These are phyloP conservation scores for Ceratina japonica DNA, from an alignment of 1,140 invertebrate genomes.

Conservation along the genomic window DNA sequence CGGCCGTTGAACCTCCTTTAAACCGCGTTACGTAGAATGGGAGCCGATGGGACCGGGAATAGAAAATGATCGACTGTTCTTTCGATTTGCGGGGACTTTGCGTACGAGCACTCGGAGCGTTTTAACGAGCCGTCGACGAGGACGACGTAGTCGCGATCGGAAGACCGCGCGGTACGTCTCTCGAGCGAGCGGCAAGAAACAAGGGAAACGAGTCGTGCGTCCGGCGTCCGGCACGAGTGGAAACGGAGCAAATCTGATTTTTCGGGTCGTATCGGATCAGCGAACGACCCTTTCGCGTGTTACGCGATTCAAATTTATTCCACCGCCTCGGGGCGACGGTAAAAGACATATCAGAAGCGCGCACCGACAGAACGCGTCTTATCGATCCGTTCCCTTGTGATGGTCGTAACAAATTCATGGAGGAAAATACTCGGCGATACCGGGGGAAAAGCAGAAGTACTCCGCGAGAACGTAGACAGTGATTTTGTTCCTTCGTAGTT, in stretches of 20 bases:
- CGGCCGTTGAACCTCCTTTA: too few relatives aligned
- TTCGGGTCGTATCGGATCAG: not conserved
- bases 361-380: slow-evolving; percentile 45
- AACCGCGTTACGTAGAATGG: too few relatives aligned
- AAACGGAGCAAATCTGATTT: slow-evolving; percentile 18
- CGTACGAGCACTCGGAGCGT: too few relatives aligned
- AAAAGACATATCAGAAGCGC: slow-evolving; percentile 34
- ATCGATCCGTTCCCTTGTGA: slow-evolving; percentile 49
- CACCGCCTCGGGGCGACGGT: slow-evolving; percentile 17
- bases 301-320: slow-evolving; percentile 32
- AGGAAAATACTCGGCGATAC: slow-evolving; percentile 24
- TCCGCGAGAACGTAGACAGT: not conserved
- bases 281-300: slow-evolving; percentile 4
- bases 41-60: not conserved
- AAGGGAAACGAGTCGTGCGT: too few relatives aligned
- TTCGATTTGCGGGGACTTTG: too few relatives aligned
- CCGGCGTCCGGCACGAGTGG: not conserved
- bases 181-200: too few relatives aligned
- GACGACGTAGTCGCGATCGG: too few relatives aligned
- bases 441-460: not conserved
- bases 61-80: not conserved
- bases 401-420: slow-evolving; percentile 45
- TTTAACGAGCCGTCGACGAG: too few relatives aligned
- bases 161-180: too few relatives aligned
- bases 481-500: slow-evolving; percentile 8